Evolutionary conservation across 2,113 vertebrate genomes (phyloP), one percentile per base, ranked within the genome.

Genomic region (Peromyscus maniculatus): DNA sequence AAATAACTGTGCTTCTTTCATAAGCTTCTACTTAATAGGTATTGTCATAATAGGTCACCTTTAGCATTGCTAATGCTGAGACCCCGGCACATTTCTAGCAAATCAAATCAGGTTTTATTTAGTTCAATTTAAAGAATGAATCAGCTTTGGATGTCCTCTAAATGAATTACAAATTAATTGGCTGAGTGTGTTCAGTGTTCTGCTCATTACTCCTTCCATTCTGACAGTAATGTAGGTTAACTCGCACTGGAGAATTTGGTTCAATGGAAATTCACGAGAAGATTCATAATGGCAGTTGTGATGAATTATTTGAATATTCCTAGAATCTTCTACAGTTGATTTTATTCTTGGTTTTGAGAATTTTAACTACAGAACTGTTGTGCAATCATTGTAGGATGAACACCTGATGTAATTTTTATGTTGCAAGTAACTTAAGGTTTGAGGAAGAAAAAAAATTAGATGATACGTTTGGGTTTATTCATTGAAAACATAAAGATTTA

Each of bases 81-180:
- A 94, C 52, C 66, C 15, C 49, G 82, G 86, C 89, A 96, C 87
- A 95, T 97, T 93, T 95, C 78, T 80, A 94, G 94, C 28, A 97
- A 97, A 90, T 95, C 55, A 69, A 97, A 78, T 95, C 74, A 97
- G 55, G 4, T 83, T 96, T 97, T 93, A 91, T 83, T 97, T 97
- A 93, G 72, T 87, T 97, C 69, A 97, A 17, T 95, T 95, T 94
- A 96, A 94, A 59, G n/a, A 28, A 94, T 94, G 87, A 97, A 89
- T 92, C 87, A 92, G 88, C 83, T 80, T 97, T 96, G 36, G 24
- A 86, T 97, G 83, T 80, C 52, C 36, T 96, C 43, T 95, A 97
- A 97, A 92, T 97, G 71, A 96, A 96, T 93, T 96, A 97, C 57
- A 97, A 91, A 88, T 97, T 97, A 97, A 96, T 92, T 96, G 89